Evolutionary conservation across 2,113 vertebrate genomes (phyloP).

Genomic region (Dicrurus megarhynchus): DNA sequence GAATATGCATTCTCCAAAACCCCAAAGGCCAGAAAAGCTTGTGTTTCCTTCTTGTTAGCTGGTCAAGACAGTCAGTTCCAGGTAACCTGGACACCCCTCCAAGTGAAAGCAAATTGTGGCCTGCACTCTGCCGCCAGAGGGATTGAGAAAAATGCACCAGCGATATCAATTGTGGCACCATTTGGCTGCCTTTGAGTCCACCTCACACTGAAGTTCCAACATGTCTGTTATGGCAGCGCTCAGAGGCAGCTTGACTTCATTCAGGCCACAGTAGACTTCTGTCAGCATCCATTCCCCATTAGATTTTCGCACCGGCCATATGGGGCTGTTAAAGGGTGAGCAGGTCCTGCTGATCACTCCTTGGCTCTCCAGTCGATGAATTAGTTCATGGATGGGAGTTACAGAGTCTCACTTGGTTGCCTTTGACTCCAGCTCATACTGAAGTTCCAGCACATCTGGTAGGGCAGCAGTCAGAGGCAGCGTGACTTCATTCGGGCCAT

Average conservation of each 20-base stretch:
- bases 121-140: neutral
- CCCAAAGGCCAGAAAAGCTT: neutral
- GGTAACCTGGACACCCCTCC: neutral
- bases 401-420: neutral
- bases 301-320: neutral
- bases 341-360: neutral
- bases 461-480: neutral
- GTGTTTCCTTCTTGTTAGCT: neutral
- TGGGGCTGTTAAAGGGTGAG: neutral
- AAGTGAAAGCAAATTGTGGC: neutral
- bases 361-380: neutral
- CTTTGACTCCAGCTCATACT: neutral
- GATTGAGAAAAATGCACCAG: neutral
- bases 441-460: neutral
- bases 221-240: neutral
- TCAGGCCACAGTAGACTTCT: accelerated
- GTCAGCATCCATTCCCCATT: neutral
- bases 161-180: neutral
- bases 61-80: neutral
- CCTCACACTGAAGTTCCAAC: neutral
- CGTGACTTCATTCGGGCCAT: neutral
- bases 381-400: neutral
- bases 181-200: neutral
- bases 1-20: neutral
- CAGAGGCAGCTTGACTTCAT: neutral